Evolutionary conservation across 2,888 invertebrate species (phyloP).

Genomic region (Coleophora deauratella): DNA sequence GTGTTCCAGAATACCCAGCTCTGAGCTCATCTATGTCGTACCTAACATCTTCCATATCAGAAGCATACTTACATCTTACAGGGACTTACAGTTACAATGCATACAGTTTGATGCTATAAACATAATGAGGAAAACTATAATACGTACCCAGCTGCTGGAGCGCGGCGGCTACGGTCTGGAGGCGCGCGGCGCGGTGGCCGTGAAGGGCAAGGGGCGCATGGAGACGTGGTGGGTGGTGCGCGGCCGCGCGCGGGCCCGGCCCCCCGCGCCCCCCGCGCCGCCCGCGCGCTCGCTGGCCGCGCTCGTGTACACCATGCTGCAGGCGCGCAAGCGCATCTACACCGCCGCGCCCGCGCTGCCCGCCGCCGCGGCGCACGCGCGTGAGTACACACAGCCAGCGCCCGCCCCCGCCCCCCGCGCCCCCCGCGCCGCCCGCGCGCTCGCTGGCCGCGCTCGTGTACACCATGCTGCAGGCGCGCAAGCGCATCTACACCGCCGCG

Average conservation of each 20-base stretch:
- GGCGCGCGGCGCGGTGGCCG: slow-evolving; percentile 88
- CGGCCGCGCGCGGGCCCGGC: slow-evolving; percentile 75
- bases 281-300: slow-evolving; percentile 82
- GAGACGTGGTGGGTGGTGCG: slow-evolving; percentile 93
- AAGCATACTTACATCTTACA: too few relatives aligned
- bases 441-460: slow-evolving; percentile 89
- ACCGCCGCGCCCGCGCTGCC: too few relatives aligned
- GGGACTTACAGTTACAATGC: too few relatives aligned
- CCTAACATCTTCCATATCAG: too few relatives aligned
- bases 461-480: slow-evolving; percentile 88
- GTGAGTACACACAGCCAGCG: slow-evolving; percentile 53
- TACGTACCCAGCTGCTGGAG: slow-evolving; percentile 86
- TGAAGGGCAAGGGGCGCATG: slow-evolving; percentile 97
- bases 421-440: slow-evolving; percentile 74
- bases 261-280: slow-evolving; percentile 64
- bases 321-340: slow-evolving; percentile 82
- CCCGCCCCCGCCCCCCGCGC: slow-evolving; percentile 61
- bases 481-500: slow-evolving; percentile 80
- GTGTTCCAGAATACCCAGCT: too few relatives aligned
- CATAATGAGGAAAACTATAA: too few relatives aligned
- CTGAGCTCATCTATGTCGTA: too few relatives aligned
- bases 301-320: slow-evolving; percentile 91
- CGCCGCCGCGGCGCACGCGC: slow-evolving; percentile 79
- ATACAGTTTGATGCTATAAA: too few relatives aligned
- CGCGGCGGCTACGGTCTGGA: slow-evolving; percentile 82